Base-by-base conservation (phyloP, 2,888 invertebrate genomes). In the Mythimna lalbum region DNA sequence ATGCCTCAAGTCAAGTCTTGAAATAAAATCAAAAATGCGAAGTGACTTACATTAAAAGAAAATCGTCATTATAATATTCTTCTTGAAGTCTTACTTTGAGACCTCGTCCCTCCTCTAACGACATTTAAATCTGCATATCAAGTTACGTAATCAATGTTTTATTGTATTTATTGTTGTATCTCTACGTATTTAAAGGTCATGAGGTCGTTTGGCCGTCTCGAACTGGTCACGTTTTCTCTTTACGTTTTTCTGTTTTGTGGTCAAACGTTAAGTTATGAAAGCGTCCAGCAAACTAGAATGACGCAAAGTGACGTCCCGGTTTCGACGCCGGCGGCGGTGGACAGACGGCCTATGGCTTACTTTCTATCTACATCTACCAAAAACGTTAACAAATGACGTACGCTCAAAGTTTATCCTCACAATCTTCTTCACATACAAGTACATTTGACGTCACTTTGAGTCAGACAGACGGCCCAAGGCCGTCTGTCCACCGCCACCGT, bases 241-340 rank as follows among this genome's bases (percentile, higher is more conserved):
- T 2, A 4, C 33, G 27, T 63, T 4, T n/a, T 39, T 52, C 63
- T 66, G 10, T 53, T 62, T 80, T 60, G 39, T 31, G 52, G 64
- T 65, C 36, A 36, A 5, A 31, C 56, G 39, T 33, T 6, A 27
- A 21, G 21, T 63, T 36, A 27, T 55, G 66, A 67, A 63, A 74
- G 52, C 50, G 59, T n/a, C 39, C 9, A 61, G 50, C 10, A 33
- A 67, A 55, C 10, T 65, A 21, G 65, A 12, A 19, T 67, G 81
- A 68, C 67, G 77, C 36, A 47, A 19, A 39, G 12, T 39, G 64
- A 68, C 67, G 81, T 68, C 53, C n/a, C n/a, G n/a, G n/a, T n/a
- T n/a, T n/a, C n/a, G n/a, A n/a, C n/a, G n/a, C n/a, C n/a, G n/a
- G n/a, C n/a, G n/a, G n/a, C n/a, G n/a, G n/a, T n/a, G n/a, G n/a